Evolutionary conservation across 1,140 invertebrate genomes (phyloP), one percentile per base, ranked within the genome.

Genomic region (Lordiphosa collinella): DNA sequence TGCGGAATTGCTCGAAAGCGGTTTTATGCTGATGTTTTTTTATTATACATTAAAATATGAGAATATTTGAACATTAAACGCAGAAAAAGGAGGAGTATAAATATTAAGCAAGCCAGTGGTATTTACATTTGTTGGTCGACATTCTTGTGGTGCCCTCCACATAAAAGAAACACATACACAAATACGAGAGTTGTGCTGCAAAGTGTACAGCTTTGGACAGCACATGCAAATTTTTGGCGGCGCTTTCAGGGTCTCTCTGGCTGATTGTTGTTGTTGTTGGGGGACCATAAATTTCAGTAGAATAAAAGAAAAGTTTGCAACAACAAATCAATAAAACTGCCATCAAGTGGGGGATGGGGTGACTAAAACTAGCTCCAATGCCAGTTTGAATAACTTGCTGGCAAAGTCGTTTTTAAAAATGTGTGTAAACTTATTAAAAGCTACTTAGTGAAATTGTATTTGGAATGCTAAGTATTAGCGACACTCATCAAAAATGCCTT

Each of bases 271-370:
- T 47, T 54, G 43, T 61, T 69, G 34, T 36, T 70, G 29, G 35
- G 40, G 57, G 38, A 35, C 65, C 78, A 82, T 71, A 76, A 76
- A 84, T 84, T 70, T 29, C 46, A 51, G 66, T 40, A 66, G 54
- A 50, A 57, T 74, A 44, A 48, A 55, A 57, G 56, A 54, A 67
- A 80, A 76, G 47, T 82, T 80, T 46, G 53, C 68, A 64, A 72
- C 65, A 75, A 71, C 60, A 71, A 84, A 80, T 80, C 72, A 82
- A 80, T 84, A 76, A 84, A 80, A 75, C 51, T 59, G 57, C 66
- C 70, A 62, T 82, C 53, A 71, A 70, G 70, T 58, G 56, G 4
- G 18, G 18, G 18, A 55, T 22, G 18, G 18, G 18, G 59, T 22
- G 51, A 51, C 36, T 52, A 52, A 55, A 70, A 82, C 76, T 75